phyloP scores from a whole-genome alignment of 2,113 vertebrate species.

The Rhinopomastus cyanomelas region DNA sequence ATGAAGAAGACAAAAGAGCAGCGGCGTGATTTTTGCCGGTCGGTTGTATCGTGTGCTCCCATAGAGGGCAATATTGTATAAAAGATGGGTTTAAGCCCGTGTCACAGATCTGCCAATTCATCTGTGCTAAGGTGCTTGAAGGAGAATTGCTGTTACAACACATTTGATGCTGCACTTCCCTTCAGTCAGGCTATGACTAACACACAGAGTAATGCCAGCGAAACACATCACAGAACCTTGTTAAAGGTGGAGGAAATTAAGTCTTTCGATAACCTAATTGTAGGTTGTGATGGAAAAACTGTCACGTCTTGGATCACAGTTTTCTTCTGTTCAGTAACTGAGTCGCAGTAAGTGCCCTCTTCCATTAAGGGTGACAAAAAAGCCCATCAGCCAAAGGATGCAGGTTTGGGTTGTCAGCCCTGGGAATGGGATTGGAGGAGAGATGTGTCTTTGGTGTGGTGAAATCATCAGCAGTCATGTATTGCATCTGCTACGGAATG shows the following conservation, averaged over 20 bases:
- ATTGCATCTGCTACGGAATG: background rate
- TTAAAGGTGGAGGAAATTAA: conserved; percentile 62
- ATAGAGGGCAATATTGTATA: conserved; percentile 82
- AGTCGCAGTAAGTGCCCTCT: background rate
- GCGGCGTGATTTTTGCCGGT: background rate
- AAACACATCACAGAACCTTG: conserved; percentile 7
- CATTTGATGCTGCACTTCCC: conserved; percentile 54
- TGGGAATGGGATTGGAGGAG: background rate
- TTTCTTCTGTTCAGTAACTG: background rate
- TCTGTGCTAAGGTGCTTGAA: conserved; percentile 56
- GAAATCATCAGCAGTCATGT: background rate
- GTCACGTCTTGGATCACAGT: background rate
- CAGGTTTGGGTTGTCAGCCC: background rate
- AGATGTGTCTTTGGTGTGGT: background rate
- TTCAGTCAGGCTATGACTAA: conserved; percentile 64
- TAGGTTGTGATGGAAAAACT: background rate
- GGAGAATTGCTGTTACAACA: conserved; percentile 61
- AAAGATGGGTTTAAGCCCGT: conserved; percentile 62
- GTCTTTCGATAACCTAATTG: conserved; percentile 27
- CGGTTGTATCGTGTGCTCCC: conserved; percentile 60
- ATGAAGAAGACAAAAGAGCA: background rate
- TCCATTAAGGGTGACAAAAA: background rate
- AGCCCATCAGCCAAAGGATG: background rate
- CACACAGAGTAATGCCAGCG: background rate
- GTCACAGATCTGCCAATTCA: conserved; percentile 50